Evolutionary conservation across 2,113 vertebrate species (phyloP), one percentile per base, ranked within the genome.

Genomic region (Eulemur rufifrons): DNA sequence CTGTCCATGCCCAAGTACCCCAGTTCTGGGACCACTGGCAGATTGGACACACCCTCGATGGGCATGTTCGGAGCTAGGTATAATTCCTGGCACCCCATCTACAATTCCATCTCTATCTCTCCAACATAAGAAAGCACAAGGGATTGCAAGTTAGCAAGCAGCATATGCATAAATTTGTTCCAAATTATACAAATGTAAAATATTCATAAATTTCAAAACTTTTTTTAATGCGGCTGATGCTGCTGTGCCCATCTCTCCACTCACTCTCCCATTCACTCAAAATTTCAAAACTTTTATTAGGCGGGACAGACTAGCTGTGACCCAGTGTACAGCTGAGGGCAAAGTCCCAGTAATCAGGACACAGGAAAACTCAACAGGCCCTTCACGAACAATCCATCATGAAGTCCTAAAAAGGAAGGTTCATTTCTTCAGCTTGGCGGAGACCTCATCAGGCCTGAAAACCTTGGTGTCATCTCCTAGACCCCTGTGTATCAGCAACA

Each of bases 131-230:
- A 77, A 42, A 76, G 17, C 52, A 93, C 29, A 73, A 42, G 13
- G 29, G 23, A 37, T 73, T 61, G 6, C 59, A 95, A 71, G 6
- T 86, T 34, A 87, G 82, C 25, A 88, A 91, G 25, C 6, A 78
- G 37, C 4, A 59, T 32, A 56, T 71, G 32, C 52, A 73, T 50
- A 61, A 85, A 89, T 76, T 85, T 90, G 47, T 66, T 89, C 78
- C 42, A 69, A 68, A 29, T 85, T 45, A 81, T 69, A 56, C 61
- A 94, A 74, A 94, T 86, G 50, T 85, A 89, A 81, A 76, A 69
- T 63, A 89, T 39, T 90, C 20, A 32, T 66, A 77, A 52, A 94
- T 69, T 77, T 89, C n/a, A 74, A 56, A 29, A 68, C 13, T 29
- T 63, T 63, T 63, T 29, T 63, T 63, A 63, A 63, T 63, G 59